Conservation (phyloP, 2,888 invertebrate species). For the Nipponacmea schrenckii region DNA sequence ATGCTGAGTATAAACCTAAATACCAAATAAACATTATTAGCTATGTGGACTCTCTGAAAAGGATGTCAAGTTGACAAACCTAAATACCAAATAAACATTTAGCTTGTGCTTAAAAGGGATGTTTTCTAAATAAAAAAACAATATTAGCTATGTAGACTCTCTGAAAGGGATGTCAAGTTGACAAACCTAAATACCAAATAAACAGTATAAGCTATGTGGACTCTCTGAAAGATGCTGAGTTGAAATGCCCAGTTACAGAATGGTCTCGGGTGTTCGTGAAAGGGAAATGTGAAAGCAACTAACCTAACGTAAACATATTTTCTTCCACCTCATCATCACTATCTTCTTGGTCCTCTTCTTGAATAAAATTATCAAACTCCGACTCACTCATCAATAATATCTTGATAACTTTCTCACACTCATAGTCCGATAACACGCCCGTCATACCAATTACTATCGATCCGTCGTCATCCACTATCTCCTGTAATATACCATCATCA, state of each 20-base stretch:
- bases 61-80: too few species aligned
- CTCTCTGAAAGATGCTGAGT: too few species aligned
- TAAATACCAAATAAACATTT: too few species aligned
- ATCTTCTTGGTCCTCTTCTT: neutral
- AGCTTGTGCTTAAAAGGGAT: too few species aligned
- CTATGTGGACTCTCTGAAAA: too few species aligned
- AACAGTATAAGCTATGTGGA: too few species aligned
- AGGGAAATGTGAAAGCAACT: neutral
- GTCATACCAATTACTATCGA: neutral
- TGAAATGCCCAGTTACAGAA: too few species aligned
- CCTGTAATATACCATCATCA: conserved; percentile 34
- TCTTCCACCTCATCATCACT: neutral
- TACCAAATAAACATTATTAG: conserved; percentile 22
- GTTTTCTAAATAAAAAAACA: too few species aligned
- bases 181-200: too few species aligned
- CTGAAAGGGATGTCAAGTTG: too few species aligned
- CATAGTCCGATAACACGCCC: neutral
- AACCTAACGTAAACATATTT: neutral
- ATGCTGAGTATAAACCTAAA: neutral
- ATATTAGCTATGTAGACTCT: too few species aligned
- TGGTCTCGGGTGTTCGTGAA: too few species aligned
- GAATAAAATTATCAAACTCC: neutral
- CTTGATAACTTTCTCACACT: neutral
- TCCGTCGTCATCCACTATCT: neutral
- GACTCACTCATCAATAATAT: neutral